Evolutionary conservation across 2,113 vertebrate species (phyloP), one percentile per base, ranked within the genome.

Genomic region (Lophura nycthemera): DNA sequence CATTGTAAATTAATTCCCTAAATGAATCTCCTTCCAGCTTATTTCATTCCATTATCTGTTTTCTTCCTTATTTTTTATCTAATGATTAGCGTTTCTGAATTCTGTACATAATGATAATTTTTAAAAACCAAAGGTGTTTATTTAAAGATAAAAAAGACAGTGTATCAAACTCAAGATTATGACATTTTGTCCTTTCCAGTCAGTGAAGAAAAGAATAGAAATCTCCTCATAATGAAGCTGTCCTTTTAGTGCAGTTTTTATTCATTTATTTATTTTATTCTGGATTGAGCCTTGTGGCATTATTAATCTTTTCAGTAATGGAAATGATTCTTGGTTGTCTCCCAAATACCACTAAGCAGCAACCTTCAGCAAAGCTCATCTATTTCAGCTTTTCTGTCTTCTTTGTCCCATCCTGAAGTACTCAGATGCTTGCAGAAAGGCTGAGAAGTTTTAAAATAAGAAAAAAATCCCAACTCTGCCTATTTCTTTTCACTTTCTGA

Each of bases 1-100:
- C 93, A 97, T 92, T 96, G 64, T 96, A 96, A 97, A 97, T 97
- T 96, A 97, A 97, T 97, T 97, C 83, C 87, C 45, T 17, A 91
- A 95, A 96, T 96, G 88, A 97, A 90, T 97, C 89, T 85, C 38
- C 88, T 95, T 92, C 82, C 75, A 96, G 60, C 61, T 73, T 92
- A 67, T 90, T 96, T 90, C 73, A 80, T 90, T 95, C 64, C 85
- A 92, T 92, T 96, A 94, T 93, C 84, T 86, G 57, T 94, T 96
- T 93, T 95, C 59, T 78, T 92, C 66, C 50, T 89, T 92, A 60
- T 83, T 96, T 95, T 95, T 97, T 75, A 90, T 86, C 85, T 92
- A 90, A 94, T 88, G 72, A 77, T 96, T 84, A 88, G 14, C 19
- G 19, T 95, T 95, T 96, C 71, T 85, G 92, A 95, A 87, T 96